Evolutionary conservation across 2,888 invertebrate genomes (phyloP), one percentile per base, ranked within the genome.

Genomic region (Drosophila conformis): DNA sequence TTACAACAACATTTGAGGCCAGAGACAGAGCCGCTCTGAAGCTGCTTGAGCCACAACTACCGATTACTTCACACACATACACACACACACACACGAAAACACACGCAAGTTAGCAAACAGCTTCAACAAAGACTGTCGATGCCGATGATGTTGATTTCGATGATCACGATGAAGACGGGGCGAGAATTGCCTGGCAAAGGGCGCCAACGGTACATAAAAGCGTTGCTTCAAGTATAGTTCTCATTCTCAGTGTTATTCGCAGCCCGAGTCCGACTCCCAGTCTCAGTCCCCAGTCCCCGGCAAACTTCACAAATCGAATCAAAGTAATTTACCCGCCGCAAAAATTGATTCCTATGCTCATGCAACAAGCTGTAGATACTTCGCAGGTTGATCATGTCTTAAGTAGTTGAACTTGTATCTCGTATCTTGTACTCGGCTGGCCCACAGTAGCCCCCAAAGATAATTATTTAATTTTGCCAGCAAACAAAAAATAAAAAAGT

Each of bases 251-350:
- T 59, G 25, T 36, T 69, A 66, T 25, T 51, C 40, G 7, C 48
- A 57, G 33, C 56, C 57, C 21, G n/a, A 61, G 49, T 48, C 36
- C 31, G 33, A n/a, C 42, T 38, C 42, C 15, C 21, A 33, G 48
- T 33, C 29, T 11, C 35, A 42, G 4, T 13, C 21, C 53, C 25
- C 38, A 46, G 18, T 31, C 35, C 21, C 73, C 65, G 59, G 59
- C 40, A 70, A 69, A 69, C 76, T 78, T 89, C 63, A 79, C 76
- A 87, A 89, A 87, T 89, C 87, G 79, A 89, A 89, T 89, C 85
- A 89, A 84, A 81, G 79, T 79, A 89, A 89, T 82, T 87, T 82
- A 73, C 68, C 69, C 82, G 68, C 68, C 64, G 61, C 69, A 72
- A 68, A 84, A 87, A 83, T 87, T 79, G 82, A 82, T 79, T 89